Evolutionary conservation across 1,140 invertebrate species (phyloP), one percentile per base, ranked within the genome.

Genomic region (Amyelois transitella): DNA sequence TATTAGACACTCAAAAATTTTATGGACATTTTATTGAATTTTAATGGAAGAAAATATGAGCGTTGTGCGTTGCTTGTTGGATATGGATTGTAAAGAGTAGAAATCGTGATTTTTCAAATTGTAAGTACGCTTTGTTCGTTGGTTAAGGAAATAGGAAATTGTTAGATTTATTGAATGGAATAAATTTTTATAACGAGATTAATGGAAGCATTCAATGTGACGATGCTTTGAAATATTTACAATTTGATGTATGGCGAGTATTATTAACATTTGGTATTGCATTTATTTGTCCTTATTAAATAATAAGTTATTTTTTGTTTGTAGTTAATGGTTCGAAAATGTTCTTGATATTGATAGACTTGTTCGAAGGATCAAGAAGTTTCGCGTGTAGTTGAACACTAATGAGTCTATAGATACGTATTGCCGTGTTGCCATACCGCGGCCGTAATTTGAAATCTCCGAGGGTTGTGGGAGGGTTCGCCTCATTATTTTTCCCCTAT

Each of bases 401-500:
- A 86, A 75, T 81, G 75, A 77, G 67, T 74, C 73, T 65, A 68
- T 70, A 81, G 63, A 65, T 82, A 76, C 70, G 69, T 71, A 75
- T 62, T 66, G 64, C 66, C 58, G 64, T 63, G 64, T 66, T 62
- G 57, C 47, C 59, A 63, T 53, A 62, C 55, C 59, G 70, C 67
- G 66, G 64, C 66, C 64, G 78, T 81, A 82, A 82, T 82, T 81
- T 81, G 66, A 77, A 86, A 83, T 88, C 81, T 88, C 81, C 72
- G 77, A 85, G 82, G 84, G 82, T 86, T 86, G 81, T 87, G 82
- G 77, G 79, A 82, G 76, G 79, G 81, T 80, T 77, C 66, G 66
- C 80, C 82, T 83, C 82, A 84, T 86, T 87, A 84, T 87, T 86
- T 84, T 86, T 77, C 75, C 81, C 81, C 81, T 81, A 76, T 86